Evolutionary conservation across 2,888 invertebrate species (phyloP), one percentile per base, ranked within the genome.

Genomic region (Noctua janthe): DNA sequence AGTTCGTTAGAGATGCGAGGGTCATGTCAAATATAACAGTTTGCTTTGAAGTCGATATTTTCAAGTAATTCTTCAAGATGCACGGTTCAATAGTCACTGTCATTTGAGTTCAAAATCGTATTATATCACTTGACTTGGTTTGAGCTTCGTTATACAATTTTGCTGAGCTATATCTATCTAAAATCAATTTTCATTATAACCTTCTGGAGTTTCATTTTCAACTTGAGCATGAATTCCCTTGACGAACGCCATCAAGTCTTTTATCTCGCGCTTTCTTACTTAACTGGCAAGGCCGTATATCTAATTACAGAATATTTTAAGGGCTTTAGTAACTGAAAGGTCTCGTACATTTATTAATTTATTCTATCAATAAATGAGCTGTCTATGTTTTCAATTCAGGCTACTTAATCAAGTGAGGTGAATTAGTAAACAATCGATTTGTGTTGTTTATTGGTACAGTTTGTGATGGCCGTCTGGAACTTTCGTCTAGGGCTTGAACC

Each of bases 401-500:
- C 29, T 64, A 69, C 23, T 67, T 66, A 62, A 73, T 76, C 20
- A 86, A 64, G 59, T 67, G 47, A 70, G 69, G 54, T 86, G 49
- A 82, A 54, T 76, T 81, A 71, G 69, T 70, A 77, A 79, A 67
- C 71, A 59, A 81, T 85, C 71, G 81, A 82, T 83, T 79, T 77
- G 79, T 71, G 72, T 82, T 76, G 73, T 78, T 83, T 78, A 76
- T 73, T 71, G 69, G 67, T 74, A 74, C 59, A 74, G 81, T 83
- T 77, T 86, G 87, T 80, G 81, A 90, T 88, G 81, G 81, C 78
- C 84, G 87, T 89, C 84, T 89, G 74, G 77, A 89, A 79, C 76
- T 73, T 76, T 82, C 76, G 89, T 90, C 88, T 90, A 81, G 85
- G 88, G 85, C 59, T 91, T 92, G 88, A 92, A 92, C 88, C 88